Evolutionary conservation across 2,113 vertebrate genomes (phyloP), one percentile per base, ranked within the genome.

Genomic region (Pituophis catenifer): DNA sequence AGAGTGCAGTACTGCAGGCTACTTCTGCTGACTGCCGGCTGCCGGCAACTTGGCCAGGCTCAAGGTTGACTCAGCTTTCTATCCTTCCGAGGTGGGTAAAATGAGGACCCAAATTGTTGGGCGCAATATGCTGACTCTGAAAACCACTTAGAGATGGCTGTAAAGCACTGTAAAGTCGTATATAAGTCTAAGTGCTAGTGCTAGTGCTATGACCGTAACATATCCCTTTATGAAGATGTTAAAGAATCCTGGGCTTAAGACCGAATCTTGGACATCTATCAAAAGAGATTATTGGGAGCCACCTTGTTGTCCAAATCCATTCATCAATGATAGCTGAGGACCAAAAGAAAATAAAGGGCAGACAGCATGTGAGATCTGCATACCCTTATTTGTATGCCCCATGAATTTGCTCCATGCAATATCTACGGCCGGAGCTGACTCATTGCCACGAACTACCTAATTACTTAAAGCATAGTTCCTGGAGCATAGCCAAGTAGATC

Each of bases 261-360:
- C 29, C 5, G 29, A 70, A 70, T 13, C 62, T 13, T 70, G 62
- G 11, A 11, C 17, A 91, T 48, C 91, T 62, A 58, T 94, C 65
- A 93, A 89, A 96, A 90, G 1, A 62, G 13, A 93, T 65, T 89
- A 52, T 53, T 12, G 33, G 86, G n/a, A 95, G 94, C 93, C 12
- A 15, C 23, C 1, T n/a, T 55, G 89, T 62, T 52, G 89, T 54
- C 9, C 10, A 3, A 70, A 1, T 24, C 91, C 10, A 0, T 9
- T 91, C 62, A 89, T 70, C 94, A 10, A 21, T 0, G 29, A 24
- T 6, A 65, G 1, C 0, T 88, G 11, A 86, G 57, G 7, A 90
- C 0, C 3, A 54, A 59, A 89, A 89, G n/a, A 26, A 87, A 89
- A 92, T 53, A 57, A 50, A 24, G 58, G 88, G 2, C 19, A 85